phyloP scores from a whole-genome alignment of 1,140 invertebrate species.

The Tigriopus japonicus region DNA sequence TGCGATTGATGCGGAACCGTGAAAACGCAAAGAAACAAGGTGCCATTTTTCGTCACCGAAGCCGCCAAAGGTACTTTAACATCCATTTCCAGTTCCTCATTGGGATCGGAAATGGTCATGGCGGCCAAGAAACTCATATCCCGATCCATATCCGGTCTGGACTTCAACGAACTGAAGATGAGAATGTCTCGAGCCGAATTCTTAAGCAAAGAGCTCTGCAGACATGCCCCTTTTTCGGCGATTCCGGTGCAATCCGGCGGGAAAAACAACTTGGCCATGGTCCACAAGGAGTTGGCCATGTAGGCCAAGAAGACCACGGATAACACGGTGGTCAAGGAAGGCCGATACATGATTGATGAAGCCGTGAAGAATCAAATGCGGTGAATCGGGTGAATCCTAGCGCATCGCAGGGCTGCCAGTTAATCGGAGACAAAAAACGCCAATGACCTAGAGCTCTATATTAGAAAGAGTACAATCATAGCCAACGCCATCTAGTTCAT shows the following conservation, averaged over 20 bases:
- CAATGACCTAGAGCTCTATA: no score
- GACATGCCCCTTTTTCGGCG: not conserved
- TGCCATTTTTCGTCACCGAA: slow-evolving; percentile 52
- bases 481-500: no score
- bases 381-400: no score
- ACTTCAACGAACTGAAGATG: slow-evolving; percentile 27
- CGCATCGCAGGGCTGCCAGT: no score
- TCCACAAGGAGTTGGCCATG: slow-evolving; percentile 48
- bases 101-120: slow-evolving; percentile 3
- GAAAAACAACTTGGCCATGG: slow-evolving; percentile 45
- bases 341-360: slow-evolving; percentile 1
- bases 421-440: no score
- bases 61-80: slow-evolving; percentile 38
- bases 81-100: slow-evolving; percentile 29
- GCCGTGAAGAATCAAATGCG: no score
- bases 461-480: no score
- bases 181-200: slow-evolving; percentile 29
- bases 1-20: slow-evolving; percentile 17
- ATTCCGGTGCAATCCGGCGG: slow-evolving; percentile 36
- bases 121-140: slow-evolving; percentile 18
- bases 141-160: slow-evolving; percentile 14
- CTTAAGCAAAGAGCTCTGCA: slow-evolving; percentile 27
- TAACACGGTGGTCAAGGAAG: slow-evolving; percentile 16
- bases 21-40: slow-evolving; percentile 40
- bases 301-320: slow-evolving; percentile 42